Percentiles rank a stretch among this genome's conserved stretches.
phyloP scores from a whole-genome alignment of 1,140 invertebrate species.

The Drosophila willistoni region DNA sequence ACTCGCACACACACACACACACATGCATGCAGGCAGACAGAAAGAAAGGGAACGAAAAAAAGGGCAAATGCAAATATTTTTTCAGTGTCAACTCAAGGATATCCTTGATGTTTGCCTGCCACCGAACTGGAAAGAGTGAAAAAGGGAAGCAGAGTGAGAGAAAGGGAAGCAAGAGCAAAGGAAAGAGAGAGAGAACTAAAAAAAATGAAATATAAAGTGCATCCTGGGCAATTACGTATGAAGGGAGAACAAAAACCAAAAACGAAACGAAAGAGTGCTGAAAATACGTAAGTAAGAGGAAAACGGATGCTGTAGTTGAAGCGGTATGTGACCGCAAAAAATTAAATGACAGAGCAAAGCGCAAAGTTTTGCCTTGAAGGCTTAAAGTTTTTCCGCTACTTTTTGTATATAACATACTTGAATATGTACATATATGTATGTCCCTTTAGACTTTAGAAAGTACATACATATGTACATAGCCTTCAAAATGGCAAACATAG shows the following conservation, averaged over 20 bases:
- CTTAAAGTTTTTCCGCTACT: conserved; percentile 39
- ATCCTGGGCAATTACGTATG: conserved; percentile 76
- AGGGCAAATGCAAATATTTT: conserved; percentile 65
- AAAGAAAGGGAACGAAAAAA: conserved; percentile 20
- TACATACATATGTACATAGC: conserved; percentile 63
- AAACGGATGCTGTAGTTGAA: conserved; percentile 57
- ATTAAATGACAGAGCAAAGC: conserved; percentile 32
- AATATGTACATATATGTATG: conserved; percentile 41
- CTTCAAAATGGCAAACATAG: conserved; percentile 58
- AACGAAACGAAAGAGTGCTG: conserved; percentile 31
- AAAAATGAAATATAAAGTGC: conserved; percentile 62
- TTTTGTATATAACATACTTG: conserved; percentile 43
- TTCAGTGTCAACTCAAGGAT: conserved; percentile 77
- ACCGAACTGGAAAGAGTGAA: conserved; percentile 17
- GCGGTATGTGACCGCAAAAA: conserved; percentile 41
- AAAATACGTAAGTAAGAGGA: conserved; percentile 42
- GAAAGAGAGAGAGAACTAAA: conserved; percentile 1
- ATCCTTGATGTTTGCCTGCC: conserved; percentile 69
- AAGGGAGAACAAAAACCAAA: conserved; percentile 46
- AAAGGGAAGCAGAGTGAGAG: no score
- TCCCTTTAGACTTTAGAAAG: conserved; percentile 42
- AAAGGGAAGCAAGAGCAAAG: neutral
- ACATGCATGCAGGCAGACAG: conserved; percentile 1
- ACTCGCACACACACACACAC: neutral
- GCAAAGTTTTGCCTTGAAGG: conserved; percentile 39